Conservation (phyloP, 92 coral and sea anemone species). For the Metridium senile region DNA sequence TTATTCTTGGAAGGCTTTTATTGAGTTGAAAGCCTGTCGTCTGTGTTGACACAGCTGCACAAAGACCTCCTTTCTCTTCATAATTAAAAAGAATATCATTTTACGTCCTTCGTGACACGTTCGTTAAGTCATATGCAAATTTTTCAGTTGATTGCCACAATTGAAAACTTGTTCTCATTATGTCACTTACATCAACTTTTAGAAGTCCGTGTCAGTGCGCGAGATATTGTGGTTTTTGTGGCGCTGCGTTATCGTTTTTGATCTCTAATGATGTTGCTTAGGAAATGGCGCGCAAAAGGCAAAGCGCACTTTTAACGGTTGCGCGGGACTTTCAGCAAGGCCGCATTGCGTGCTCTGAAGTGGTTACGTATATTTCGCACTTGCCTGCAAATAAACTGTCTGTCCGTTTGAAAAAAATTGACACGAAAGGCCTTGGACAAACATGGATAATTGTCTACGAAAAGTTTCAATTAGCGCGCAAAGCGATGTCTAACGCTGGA, state of each 20-base stretch:
- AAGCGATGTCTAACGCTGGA: slow-evolving; percentile 17
- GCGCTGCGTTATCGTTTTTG: background rate
- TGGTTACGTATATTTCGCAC: slow-evolving; percentile 69
- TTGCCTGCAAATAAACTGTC: slow-evolving; percentile 67
- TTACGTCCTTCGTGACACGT: slow-evolving; percentile 85
- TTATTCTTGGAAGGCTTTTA: slow-evolving; percentile 94
- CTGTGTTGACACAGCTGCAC: slow-evolving; percentile 99
- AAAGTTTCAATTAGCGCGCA: slow-evolving; percentile 89
- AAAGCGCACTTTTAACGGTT: slow-evolving; percentile 25
- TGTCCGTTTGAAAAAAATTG: slow-evolving; percentile 56
- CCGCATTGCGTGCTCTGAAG: slow-evolving; percentile 57
- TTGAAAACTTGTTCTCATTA: slow-evolving; percentile 72
- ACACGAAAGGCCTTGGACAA: slow-evolving; percentile 74
- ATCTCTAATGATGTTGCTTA: slow-evolving; percentile 40
- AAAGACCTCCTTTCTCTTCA: slow-evolving; percentile 92
- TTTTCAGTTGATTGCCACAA: slow-evolving; percentile 55
- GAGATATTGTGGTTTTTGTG: slow-evolving; percentile 52
- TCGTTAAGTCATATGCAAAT: slow-evolving; percentile 88
- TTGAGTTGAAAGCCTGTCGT: slow-evolving; percentile 98
- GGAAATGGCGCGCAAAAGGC: slow-evolving; percentile 32
- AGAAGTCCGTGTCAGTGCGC: slow-evolving; percentile 47
- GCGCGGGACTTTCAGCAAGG: slow-evolving; percentile 30
- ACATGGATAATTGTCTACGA: slow-evolving; percentile 92
- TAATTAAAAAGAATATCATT: slow-evolving; percentile 99
- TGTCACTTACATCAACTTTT: slow-evolving; percentile 61